Conservation (phyloP, 1,140 invertebrate genomes). For the Augochlora pura region DNA sequence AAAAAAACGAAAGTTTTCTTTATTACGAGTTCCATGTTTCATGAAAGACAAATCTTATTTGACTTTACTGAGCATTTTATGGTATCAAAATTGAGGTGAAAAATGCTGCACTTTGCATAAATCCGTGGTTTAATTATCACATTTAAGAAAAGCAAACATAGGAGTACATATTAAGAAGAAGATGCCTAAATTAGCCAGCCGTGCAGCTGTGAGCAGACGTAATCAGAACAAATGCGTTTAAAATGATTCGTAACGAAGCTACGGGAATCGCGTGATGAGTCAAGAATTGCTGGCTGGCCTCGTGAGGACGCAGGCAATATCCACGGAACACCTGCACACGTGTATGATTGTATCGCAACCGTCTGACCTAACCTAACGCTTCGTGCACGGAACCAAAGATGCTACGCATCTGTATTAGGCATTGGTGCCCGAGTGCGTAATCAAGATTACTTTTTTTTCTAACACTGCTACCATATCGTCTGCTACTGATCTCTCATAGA, state of each 20-base stretch:
- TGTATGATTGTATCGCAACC: constrained; percentile 10
- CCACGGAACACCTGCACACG: constrained; percentile 43
- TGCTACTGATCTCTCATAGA: too few relatives aligned
- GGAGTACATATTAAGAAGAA: not conserved
- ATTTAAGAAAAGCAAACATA: not conserved
- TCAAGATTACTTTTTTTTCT: not conserved
- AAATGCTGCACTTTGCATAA: too few relatives aligned
- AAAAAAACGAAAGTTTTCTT: too few relatives aligned
- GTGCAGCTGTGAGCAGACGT: not conserved
- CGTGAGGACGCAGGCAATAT: constrained; percentile 29
- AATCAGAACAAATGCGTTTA: not conserved
- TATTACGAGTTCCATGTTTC: too few relatives aligned
- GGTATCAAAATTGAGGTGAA: too few relatives aligned
- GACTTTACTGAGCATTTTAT: too few relatives aligned
- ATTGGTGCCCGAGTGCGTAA: not conserved
- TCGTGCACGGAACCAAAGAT: constrained; percentile 17
- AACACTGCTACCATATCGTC: not conserved
- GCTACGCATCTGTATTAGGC: constrained; percentile 38
- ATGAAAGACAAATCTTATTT: too few relatives aligned
- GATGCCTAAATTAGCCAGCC: not conserved
- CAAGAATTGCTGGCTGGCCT: constrained; percentile 5
- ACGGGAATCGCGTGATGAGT: constrained; percentile 28
- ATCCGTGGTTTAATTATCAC: too few relatives aligned
- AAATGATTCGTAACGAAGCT: constrained; percentile 22
- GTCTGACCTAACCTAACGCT: constrained; percentile 43